Evolutionary conservation across 2,797 vertebrate genomes (phyloP), one percentile per base, ranked within the genome.

Genomic region (Onychomys leucogaster): DNA sequence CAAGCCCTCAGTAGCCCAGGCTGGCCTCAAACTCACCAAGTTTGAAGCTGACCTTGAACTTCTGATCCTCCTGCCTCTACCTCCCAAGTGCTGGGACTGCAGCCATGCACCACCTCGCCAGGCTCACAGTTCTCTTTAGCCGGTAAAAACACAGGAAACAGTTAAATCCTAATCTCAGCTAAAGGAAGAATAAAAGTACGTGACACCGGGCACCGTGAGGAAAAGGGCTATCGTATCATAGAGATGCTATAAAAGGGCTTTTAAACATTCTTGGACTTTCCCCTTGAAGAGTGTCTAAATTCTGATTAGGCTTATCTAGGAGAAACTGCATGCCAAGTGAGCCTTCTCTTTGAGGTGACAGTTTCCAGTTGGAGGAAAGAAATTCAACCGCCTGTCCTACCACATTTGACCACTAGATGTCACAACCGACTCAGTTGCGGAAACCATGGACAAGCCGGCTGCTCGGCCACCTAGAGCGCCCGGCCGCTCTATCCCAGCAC

Each of bases 361-460:
- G 19, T 25, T 82, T 92, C 52, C 19, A n/a, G 55, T 71, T 14
- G 63, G 52, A 67, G 29, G 27, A 19, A 32, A 67, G 23, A 32
- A 73, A 93, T 82, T 81, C 81, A 57, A 43, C 80, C 37, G 2
- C 29, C 59, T 0, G 49, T 59, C 69, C 59, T 94, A 43, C 92
- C 61, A 19, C 4, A 2, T 32, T 25, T 1, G 34, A n/a, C 87
- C 95, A 63, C 97, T 93, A 95, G 97, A 57, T 91, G 96, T 2
- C 96, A 89, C 92, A 61, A 77, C n/a, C 34, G 41, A 63, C 23
- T 0, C 41, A 34, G 12, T 16, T 76, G 6, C 37, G 5, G 52
- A 95, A 95, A 97, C 89, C 96, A 96, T 69, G 96, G 97, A 95
- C 8, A 92, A 59, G 7, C n/a, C 5, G 34, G 83, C 1, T 6